Conservation (phyloP, 2,797 vertebrate genomes). For the Sebastes minor region DNA sequence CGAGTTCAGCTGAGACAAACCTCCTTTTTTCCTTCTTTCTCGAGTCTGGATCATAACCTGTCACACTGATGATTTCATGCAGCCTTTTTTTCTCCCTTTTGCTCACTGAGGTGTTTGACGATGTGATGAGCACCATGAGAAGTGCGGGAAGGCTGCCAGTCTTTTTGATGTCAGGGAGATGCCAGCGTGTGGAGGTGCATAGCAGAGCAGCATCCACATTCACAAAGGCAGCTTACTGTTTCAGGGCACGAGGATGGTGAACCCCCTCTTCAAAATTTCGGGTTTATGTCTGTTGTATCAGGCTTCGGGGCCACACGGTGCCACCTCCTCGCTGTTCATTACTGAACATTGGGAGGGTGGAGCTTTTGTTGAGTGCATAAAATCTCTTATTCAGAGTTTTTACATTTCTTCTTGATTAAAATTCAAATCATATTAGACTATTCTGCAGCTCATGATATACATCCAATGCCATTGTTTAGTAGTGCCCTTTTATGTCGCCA, state of each 20-base stretch:
- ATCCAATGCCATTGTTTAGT: background rate
- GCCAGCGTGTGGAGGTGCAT: constrained; percentile 2
- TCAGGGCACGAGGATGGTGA: constrained; percentile 38
- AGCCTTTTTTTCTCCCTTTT: background rate
- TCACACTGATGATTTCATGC: constrained; percentile 18
- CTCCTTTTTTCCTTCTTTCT: background rate
- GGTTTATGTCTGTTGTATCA: background rate
- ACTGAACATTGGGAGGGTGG: background rate
- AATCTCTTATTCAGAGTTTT: background rate
- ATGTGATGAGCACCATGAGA: constrained; percentile 30
- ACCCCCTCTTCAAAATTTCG: background rate
- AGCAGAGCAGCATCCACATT: constrained; percentile 38
- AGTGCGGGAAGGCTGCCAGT: constrained; percentile 27
- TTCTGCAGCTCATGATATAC: background rate
- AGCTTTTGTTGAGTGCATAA: background rate
- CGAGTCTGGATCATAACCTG: constrained; percentile 27
- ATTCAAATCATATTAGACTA: background rate
- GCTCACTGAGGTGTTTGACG: constrained; percentile 46
- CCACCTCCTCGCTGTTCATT: background rate
- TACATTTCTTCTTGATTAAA: too few species aligned
- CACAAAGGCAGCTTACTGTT: constrained; percentile 44
- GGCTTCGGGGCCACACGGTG: background rate
- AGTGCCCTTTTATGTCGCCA: background rate
- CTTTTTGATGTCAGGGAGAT: constrained; percentile 37
- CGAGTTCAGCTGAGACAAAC: constrained; percentile 28